phyloP scores from a whole-genome alignment of 1,140 invertebrate species.

The Helicoverpa zea region DNA sequence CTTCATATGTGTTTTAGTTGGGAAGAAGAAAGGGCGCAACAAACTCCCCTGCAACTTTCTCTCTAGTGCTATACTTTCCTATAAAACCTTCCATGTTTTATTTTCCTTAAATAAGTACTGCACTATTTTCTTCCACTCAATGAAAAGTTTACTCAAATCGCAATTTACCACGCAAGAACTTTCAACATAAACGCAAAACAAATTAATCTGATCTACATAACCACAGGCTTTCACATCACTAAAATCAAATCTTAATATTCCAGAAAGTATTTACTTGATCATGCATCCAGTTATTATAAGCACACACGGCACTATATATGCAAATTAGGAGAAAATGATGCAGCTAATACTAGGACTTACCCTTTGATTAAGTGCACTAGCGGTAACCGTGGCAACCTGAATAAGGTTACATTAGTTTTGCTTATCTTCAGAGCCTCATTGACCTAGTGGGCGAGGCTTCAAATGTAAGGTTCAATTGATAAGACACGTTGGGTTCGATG shows the following conservation, averaged over 20 bases:
- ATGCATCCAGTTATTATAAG: slow-evolving; percentile 53
- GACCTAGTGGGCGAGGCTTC: not conserved
- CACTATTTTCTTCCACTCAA: too few relatives aligned
- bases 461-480: slow-evolving; percentile 20
- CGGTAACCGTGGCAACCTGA: slow-evolving; percentile 8
- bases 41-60: too few relatives aligned
- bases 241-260: slow-evolving; percentile 28
- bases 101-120: too few relatives aligned
- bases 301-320: slow-evolving; percentile 64
- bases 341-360: slow-evolving; percentile 57
- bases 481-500: not conserved
- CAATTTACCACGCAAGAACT: not conserved
- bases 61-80: too few relatives aligned
- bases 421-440: slow-evolving; percentile 37
- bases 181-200: not conserved
- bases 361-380: slow-evolving; percentile 61
- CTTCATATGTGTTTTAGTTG: too few relatives aligned
- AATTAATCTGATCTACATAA: slow-evolving; percentile 18
- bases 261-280: slow-evolving; percentile 38
- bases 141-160: too few relatives aligned
- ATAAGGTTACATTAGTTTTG: slow-evolving; percentile 37
- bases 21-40: too few relatives aligned
- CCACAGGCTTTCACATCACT: slow-evolving; percentile 30
- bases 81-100: too few relatives aligned
- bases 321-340: slow-evolving; percentile 68